A percentile compares a stretch with the other conserved stretches of the same genome.
These are phyloP conservation scores for Hemithea aestivaria DNA, from an alignment of 2,888 invertebrate species.

Conservation along the genomic window DNA sequence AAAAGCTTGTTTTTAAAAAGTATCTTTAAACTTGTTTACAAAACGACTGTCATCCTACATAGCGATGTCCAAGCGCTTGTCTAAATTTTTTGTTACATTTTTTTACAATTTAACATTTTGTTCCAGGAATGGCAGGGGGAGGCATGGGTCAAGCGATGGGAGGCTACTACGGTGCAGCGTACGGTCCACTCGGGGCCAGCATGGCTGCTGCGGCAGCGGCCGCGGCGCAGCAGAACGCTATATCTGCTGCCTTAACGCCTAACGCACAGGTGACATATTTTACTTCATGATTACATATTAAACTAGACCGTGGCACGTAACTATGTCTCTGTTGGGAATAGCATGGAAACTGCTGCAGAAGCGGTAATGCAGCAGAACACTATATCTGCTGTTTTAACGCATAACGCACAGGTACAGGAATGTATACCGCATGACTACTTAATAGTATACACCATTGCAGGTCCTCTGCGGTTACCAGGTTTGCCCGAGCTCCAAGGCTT, in stretches of 20 bases:
- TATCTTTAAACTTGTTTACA: too few relatives aligned
- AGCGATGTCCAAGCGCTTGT: too few relatives aligned
- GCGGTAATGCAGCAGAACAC: constrained; percentile 85
- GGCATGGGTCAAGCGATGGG: constrained; percentile 86
- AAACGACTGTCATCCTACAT: too few relatives aligned
- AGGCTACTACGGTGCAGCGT: constrained; percentile 85
- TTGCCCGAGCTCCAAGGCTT: too few relatives aligned
- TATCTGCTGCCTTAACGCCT: constrained; percentile 84
- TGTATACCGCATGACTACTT: too few relatives aligned
- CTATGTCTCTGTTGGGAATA: too few relatives aligned
- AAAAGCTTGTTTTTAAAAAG: too few relatives aligned
- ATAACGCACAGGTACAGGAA: constrained; percentile 82
- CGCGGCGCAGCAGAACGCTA: constrained; percentile 83
- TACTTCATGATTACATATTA: too few relatives aligned
- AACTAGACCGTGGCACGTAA: too few relatives aligned
- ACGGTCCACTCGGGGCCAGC: constrained; percentile 85
- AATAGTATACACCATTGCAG: too few relatives aligned
- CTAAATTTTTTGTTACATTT: neutral
- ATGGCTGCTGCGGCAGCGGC: constrained; percentile 87
- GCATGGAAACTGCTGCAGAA: constrained; percentile 86
- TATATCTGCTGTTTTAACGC: constrained; percentile 84
- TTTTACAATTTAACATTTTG: constrained; percentile 11
- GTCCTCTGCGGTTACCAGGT: too few relatives aligned
- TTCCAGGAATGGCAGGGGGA: constrained; percentile 84
- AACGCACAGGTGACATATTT: constrained; percentile 79